Percentiles rank a stretch among this genome's conserved stretches.
These are phyloP conservation scores for Intellagama lesueurii DNA, from an alignment of 2,797 vertebrate genomes.

Conservation along the genomic window DNA sequence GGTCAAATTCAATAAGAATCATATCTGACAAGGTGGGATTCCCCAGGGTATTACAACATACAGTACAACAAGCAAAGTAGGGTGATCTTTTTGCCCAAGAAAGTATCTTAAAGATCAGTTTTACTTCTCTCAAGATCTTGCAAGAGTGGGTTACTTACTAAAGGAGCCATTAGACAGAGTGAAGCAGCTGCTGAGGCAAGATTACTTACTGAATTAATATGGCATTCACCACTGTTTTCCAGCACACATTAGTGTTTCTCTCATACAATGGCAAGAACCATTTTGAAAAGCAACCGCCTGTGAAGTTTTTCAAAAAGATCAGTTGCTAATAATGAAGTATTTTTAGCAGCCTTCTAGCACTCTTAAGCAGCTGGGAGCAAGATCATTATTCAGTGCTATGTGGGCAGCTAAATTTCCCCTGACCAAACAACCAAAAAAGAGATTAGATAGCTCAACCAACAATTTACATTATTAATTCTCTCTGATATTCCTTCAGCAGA, in stretches of 20 bases:
- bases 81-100: background rate
- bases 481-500: background rate
- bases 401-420: constrained; percentile 27
- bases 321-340: constrained; percentile 54
- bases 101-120: background rate
- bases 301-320: background rate
- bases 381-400: constrained; percentile 60
- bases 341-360: constrained; percentile 69
- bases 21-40: background rate
- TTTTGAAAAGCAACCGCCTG: background rate
- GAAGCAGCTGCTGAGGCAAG: too few relatives aligned
- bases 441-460: constrained; percentile 12
- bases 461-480: background rate
- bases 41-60: background rate
- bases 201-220: background rate
- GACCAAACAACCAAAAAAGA: constrained; percentile 14
- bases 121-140: background rate
- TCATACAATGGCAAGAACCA: background rate
- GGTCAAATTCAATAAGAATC: background rate
- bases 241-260: background rate
- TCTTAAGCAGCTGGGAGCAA: constrained; percentile 67
- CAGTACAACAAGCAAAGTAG: background rate
- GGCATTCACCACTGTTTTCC: background rate
- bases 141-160: background rate
- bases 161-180: background rate